Evolutionary conservation across 2,113 vertebrate species (phyloP).

Genomic region (Mesembrinibis cayennensis): DNA sequence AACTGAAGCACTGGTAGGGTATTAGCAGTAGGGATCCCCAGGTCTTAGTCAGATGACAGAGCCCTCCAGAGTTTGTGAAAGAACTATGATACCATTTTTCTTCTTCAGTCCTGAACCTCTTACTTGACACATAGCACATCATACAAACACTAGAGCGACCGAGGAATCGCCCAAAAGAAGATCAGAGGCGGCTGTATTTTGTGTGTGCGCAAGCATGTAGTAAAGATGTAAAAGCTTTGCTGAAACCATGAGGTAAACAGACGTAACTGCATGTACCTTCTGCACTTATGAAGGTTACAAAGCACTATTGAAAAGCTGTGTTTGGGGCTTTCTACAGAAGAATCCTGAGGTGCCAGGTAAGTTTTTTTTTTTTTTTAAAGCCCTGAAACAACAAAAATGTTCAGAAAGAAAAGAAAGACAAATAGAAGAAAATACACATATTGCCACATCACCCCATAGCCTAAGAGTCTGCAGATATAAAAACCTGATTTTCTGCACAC

Average conservation of each 20-base stretch:
- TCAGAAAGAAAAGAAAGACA: neutral
- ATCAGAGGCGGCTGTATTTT: neutral
- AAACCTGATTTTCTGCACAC: neutral
- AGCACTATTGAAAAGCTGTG: neutral
- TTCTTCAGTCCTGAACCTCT: neutral
- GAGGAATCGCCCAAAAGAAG: neutral
- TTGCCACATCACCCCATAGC: too few relatives aligned
- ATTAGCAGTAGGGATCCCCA: neutral
- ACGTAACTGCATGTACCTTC: neutral
- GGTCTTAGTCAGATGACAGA: neutral
- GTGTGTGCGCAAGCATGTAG: accelerated
- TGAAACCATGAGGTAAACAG: neutral
- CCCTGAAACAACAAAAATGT: neutral
- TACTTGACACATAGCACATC: neutral
- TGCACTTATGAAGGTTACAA: neutral
- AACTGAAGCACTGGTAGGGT: neutral
- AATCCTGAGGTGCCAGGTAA: neutral
- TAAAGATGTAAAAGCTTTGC: neutral
- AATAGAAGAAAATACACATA: neutral
- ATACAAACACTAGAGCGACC: neutral
- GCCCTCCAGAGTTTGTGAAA: neutral
- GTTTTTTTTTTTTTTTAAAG: neutral
- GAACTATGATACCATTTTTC: neutral
- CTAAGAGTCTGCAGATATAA: neutral
- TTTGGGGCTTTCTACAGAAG: neutral